phyloP scores from a whole-genome alignment of 2,888 invertebrate genomes.

The Caenorhabditis becei region DNA sequence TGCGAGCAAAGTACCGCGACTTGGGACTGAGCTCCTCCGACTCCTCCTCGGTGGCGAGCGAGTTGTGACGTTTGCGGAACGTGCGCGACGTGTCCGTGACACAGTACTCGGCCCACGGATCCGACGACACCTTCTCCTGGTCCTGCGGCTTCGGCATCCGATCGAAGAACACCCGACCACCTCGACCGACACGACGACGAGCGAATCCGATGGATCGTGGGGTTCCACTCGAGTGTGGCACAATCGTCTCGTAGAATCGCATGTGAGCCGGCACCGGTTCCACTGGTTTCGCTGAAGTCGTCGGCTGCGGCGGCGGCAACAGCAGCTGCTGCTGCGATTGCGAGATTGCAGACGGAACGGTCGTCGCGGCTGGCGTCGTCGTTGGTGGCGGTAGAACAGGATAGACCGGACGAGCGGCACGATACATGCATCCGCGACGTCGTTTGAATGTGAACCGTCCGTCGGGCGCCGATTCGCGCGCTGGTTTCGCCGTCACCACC shows the following conservation, averaged over 20 bases:
- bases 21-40: constrained; percentile 39
- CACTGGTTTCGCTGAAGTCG: constrained; percentile 11
- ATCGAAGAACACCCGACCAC: constrained; percentile 72
- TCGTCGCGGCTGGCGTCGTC: neutral
- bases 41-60: constrained; percentile 55
- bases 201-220: constrained; percentile 58
- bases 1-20: constrained; percentile 44
- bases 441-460: constrained; percentile 74
- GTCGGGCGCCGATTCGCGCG: constrained; percentile 61
- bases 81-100: constrained; percentile 50
- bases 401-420: constrained; percentile 54
- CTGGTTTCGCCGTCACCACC: constrained; percentile 33
- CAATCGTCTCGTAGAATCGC: constrained; percentile 53
- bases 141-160: constrained; percentile 34
- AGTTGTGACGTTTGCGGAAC: constrained; percentile 47
- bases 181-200: constrained; percentile 72
- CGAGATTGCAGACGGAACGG: constrained; percentile 15
- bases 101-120: constrained; percentile 66
- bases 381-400: neutral
- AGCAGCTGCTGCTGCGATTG: constrained; percentile 9
- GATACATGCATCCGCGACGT: constrained; percentile 70
- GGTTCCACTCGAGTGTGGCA: constrained; percentile 37
- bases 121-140: constrained; percentile 9
- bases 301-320: neutral
- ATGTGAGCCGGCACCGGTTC: constrained; percentile 33